Conservation (phyloP, 2,113 vertebrate genomes). For the Cynoglossus semilaevis region DNA sequence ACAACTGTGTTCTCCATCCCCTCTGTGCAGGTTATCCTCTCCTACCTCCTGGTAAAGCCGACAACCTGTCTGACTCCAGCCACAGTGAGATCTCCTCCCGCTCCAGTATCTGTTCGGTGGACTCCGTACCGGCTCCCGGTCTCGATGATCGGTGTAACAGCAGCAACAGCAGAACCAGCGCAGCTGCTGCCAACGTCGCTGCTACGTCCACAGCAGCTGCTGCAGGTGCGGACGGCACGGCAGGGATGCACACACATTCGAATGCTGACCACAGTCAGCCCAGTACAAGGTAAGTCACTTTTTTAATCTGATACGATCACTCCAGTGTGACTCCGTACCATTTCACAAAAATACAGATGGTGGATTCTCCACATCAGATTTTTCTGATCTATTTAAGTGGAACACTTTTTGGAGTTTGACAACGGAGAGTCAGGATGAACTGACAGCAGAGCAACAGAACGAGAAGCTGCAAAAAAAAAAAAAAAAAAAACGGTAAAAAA, state of each 20-base stretch:
- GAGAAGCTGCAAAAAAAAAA: too few species aligned
- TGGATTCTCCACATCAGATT: too few species aligned
- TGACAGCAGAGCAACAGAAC: too few species aligned
- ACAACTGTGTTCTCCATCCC: constrained; percentile 15
- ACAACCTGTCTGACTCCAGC: constrained; percentile 91
- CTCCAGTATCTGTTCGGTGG: constrained; percentile 91
- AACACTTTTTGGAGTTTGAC: too few species aligned
- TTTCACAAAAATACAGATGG: too few species aligned
- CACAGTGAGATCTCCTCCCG: constrained; percentile 95
- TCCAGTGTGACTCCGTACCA: too few species aligned
- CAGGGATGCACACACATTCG: constrained; percentile 62
- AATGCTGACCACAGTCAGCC: constrained; percentile 75
- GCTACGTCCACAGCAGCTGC: constrained; percentile 32
- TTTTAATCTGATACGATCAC: background rate
- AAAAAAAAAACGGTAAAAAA: too few species aligned
- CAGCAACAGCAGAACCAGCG: constrained; percentile 49
- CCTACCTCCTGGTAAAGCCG: constrained; percentile 80
- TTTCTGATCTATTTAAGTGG: too few species aligned
- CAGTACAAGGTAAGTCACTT: constrained; percentile 76
- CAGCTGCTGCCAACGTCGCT: background rate
- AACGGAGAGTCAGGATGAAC: too few species aligned
- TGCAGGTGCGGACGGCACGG: constrained; percentile 62
- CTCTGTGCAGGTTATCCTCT: constrained; percentile 79
- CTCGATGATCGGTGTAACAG: constrained; percentile 75
- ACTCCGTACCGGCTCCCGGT: constrained; percentile 81